Evolutionary conservation across 2,797 vertebrate genomes (phyloP), one percentile per base, ranked within the genome.

Genomic region (Falco novaeseelandiae): DNA sequence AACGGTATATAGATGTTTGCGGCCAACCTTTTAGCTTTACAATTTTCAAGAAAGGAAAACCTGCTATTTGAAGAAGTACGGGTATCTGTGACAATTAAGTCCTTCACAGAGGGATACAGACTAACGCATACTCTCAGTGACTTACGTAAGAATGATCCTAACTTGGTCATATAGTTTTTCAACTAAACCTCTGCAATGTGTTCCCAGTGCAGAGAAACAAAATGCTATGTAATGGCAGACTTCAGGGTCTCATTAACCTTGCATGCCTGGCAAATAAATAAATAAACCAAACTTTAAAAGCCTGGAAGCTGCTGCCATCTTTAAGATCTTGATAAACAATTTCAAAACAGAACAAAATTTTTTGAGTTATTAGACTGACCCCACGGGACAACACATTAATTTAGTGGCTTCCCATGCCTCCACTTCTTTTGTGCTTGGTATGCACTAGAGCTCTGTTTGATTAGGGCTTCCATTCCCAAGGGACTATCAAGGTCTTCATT

Each of bases 221-320:
- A 79, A 66, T 18, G 1, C 19, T 32, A 20, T 0, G 0, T 58
- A 57, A 70, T 21, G 27, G 8, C 29, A 58, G 14, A 5, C 1
- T 61, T 51, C 26, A 46, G 34, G 14, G 7, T 71, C 12, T 59
- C 10, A 22, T 70, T 51, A 63, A 12, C 11, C 8, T 52, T 14
- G 10, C 18, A 20, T 2, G 6, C 5, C 12, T 54, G 20, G 26
- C n/a, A 82, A 79, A 93, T 17, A 52, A 69, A 52, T 8, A 26
- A 69, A 52, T 8, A 26, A 67, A 46, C 17, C 4, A 58, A 21
- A 52, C 3, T 80, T 52, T 1, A 73, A 52, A 34, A 40, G 6
- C 7, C 22, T 62, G 15, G 49, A 70, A 84, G 9, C 18, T 82
- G 29, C n/a, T 77, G 29, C 29, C 11, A 8, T 58, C 12, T 74